phyloP scores from a whole-genome alignment of 2,888 invertebrate genomes.

The Lobophora halterata region DNA sequence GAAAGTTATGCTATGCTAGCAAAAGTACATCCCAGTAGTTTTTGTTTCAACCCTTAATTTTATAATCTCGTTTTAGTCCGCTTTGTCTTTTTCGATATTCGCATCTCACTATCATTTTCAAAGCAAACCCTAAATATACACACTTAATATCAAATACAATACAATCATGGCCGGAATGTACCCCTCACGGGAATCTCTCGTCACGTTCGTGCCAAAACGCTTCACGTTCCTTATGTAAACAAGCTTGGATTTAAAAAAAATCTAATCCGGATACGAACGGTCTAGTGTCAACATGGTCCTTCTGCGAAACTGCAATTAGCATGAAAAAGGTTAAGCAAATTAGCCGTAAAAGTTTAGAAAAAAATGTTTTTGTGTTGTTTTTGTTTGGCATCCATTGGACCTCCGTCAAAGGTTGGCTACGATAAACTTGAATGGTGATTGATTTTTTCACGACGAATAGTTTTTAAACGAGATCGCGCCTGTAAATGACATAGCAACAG shows the following conservation, averaged over 20 bases:
- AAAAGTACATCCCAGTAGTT: too few relatives aligned
- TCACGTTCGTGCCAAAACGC: slow-evolving; percentile 50
- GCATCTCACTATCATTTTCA: slow-evolving; percentile 19
- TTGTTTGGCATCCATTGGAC: slow-evolving; percentile 5
- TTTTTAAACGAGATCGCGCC: too few relatives aligned
- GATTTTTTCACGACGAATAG: too few relatives aligned
- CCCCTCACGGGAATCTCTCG: slow-evolving; percentile 44
- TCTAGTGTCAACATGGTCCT: slow-evolving; percentile 62
- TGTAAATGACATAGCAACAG: too few relatives aligned
- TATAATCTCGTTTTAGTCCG: too few relatives aligned
- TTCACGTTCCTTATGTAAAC: slow-evolving; percentile 47
- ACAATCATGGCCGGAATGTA: slow-evolving; percentile 39
- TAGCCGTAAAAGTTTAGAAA: slow-evolving; percentile 27
- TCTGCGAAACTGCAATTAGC: slow-evolving; percentile 65
- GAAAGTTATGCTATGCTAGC: too few relatives aligned
- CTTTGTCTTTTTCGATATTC: too few relatives aligned
- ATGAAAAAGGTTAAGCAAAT: slow-evolving; percentile 34
- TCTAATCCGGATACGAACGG: slow-evolving; percentile 56
- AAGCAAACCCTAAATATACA: too few relatives aligned
- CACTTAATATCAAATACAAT: slow-evolving; percentile 5
- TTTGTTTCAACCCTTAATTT: too few relatives aligned
- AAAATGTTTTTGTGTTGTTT: slow-evolving; percentile 15
- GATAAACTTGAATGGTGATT: too few relatives aligned
- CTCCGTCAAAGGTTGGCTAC: slow-evolving; percentile 2
- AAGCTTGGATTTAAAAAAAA: slow-evolving; percentile 44